Percentiles rank a stretch among this genome's conserved stretches.
Evolutionary conservation across 2,888 invertebrate species (phyloP).

Genomic region (Hetaerina titia): DNA sequence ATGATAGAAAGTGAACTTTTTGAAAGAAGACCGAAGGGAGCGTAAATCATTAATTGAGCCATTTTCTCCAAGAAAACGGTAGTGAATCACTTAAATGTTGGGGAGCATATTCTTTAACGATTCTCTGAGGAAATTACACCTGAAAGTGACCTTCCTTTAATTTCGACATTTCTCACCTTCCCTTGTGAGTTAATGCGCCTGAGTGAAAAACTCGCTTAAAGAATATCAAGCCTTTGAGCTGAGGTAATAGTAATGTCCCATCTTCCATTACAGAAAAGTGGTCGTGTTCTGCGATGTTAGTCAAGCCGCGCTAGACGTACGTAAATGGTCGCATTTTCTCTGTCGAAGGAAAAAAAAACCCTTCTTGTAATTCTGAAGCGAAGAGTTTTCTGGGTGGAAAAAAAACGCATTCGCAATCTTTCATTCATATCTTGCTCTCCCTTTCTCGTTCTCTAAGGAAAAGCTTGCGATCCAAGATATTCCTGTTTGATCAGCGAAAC

Average conservation of each 20-base stretch:
- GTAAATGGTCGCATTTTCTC: neutral
- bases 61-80: neutral
- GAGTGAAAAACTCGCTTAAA: neutral
- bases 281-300: neutral
- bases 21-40: neutral
- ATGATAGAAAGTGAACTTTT: neutral
- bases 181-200: neutral
- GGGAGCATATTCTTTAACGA: neutral
- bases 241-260: neutral
- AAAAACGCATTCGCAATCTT: conserved; percentile 5
- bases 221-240: neutral
- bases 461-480: neutral
- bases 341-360: neutral
- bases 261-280: neutral
- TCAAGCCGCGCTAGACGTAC: neutral
- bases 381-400: neutral
- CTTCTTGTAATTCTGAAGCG: neutral
- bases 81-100: neutral
- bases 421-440: neutral
- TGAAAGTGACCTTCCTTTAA: neutral
- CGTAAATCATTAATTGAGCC: neutral
- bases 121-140: neutral
- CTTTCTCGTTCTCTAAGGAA: neutral
- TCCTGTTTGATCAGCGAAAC: neutral
- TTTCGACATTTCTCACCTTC: neutral